Base-by-base conservation (phyloP, 1,140 invertebrate species). In the Drosophila bocqueti region DNA sequence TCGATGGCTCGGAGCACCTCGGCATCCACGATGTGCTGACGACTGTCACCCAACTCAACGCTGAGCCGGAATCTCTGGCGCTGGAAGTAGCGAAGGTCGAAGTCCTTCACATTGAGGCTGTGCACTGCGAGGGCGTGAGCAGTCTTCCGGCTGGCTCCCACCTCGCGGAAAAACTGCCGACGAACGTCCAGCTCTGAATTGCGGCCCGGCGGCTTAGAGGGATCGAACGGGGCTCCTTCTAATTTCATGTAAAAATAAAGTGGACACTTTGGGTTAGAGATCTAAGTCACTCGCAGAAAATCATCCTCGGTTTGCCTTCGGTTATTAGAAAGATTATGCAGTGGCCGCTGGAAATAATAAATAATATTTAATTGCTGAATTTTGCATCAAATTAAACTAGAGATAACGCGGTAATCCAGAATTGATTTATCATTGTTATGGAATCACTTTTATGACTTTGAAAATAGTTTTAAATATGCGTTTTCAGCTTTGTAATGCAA, bases 51-150 rank as follows among this genome's bases (percentile, higher is more conserved):
- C 10, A 62, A 11, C 29, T 87, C 72, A 1, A 71, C 46, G 40
- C 47, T 78, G 38, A 89, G 31, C 4, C 34, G 65, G 16, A 52
- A 69, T 43, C 76, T 58, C 18, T 62, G 49, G 4, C 64, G 68
- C 38, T 89, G 76, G 21, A 65, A 63, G 1, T 78, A 18, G n/a
- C 54, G 60, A 42, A 87, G 45, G 61, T 83, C 52, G 24, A 89
- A 87, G 21, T 74, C 31, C 9, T 58, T 62, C 31, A 77, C 67
- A 4, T 67, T 34, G 1, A 87, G 10, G 10, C 62, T 60, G 18
- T 47, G 61, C 16, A 58, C 16, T 2, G 84, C 84, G 43, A 89
- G 9, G n/a, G 26, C 10, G 7, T 77, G 73, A 16, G 83, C 80
- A 26, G 49, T 15, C n/a, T 50, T 57, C 16, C 67, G 72, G 61